phyloP scores from a whole-genome alignment of 23 tunicate species.

The Trididemnum miniatum region DNA sequence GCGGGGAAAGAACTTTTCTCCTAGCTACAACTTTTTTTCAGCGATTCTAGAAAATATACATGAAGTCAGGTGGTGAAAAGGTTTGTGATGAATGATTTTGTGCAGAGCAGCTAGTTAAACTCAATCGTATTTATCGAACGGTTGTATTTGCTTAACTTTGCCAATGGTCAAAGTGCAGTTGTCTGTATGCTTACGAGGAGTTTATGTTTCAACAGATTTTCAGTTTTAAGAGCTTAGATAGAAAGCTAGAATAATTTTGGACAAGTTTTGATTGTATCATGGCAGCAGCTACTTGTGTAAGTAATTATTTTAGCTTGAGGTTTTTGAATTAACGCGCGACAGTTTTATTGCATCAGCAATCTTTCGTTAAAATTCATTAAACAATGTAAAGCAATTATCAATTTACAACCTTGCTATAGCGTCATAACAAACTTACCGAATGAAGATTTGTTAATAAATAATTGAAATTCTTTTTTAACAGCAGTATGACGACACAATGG shows the following conservation, averaged over 20 bases:
- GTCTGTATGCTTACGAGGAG: background rate
- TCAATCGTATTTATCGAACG: background rate
- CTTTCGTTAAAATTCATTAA: background rate
- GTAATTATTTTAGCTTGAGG: background rate
- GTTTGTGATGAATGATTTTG: background rate
- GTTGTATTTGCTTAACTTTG: background rate
- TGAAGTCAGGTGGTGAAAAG: background rate
- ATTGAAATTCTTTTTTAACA: slow-evolving; percentile 9
- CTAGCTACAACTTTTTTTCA: no score
- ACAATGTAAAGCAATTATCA: background rate
- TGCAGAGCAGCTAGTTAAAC: background rate
- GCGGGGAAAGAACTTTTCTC: background rate
- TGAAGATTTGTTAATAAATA: background rate
- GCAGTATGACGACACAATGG: slow-evolving; percentile 91
- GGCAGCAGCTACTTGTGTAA: slow-evolving; percentile 39
- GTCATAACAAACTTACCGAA: no score
- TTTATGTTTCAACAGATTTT: no score
- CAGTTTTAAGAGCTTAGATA: no score
- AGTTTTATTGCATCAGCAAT: background rate
- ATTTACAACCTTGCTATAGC: background rate
- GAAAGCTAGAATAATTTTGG: no score
- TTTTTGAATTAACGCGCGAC: background rate
- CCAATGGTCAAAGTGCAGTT: background rate
- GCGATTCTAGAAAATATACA: no score
- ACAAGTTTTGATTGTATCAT: no score